These are phyloP conservation scores for Dryadula phaetusa DNA, from an alignment of 2,888 invertebrate species.

Conservation along the genomic window DNA sequence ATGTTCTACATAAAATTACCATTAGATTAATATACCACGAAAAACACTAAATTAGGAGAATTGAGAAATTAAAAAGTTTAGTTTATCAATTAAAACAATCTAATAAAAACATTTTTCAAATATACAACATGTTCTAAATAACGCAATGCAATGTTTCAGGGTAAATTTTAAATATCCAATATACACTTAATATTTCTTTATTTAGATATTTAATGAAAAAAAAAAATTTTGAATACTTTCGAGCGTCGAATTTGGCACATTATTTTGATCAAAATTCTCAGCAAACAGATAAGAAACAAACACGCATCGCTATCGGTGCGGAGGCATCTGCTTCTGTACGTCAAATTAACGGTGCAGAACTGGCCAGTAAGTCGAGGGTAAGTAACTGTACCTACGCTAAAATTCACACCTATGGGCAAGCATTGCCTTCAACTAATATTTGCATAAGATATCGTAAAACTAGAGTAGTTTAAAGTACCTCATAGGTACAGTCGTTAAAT, in stretches of 20 bases:
- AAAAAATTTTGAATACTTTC: not conserved
- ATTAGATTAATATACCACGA: too few species aligned
- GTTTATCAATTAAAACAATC: too few species aligned
- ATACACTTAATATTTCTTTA: too few species aligned
- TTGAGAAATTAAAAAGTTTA: too few species aligned
- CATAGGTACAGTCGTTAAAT: not conserved
- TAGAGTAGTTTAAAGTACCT: slow-evolving; percentile 19
- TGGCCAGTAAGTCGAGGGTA: slow-evolving; percentile 52
- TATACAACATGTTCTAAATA: too few species aligned
- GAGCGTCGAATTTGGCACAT: not conserved
- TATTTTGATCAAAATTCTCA: slow-evolving; percentile 33
- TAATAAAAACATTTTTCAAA: too few species aligned
- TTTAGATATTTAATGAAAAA: not conserved
- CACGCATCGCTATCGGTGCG: slow-evolving; percentile 57
- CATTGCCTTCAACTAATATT: slow-evolving; percentile 50
- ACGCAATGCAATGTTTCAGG: too few species aligned
- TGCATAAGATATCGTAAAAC: slow-evolving; percentile 52
- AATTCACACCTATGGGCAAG: slow-evolving; percentile 59
- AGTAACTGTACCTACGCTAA: slow-evolving; percentile 55
- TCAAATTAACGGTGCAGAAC: slow-evolving; percentile 75
- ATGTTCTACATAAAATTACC: too few species aligned
- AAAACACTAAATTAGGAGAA: too few species aligned
- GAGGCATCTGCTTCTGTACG: slow-evolving; percentile 68
- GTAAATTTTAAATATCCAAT: too few species aligned
- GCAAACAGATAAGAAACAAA: slow-evolving; percentile 50